Conservation (phyloP, 2,797 vertebrate species). For the Lagodon rhomboides region DNA sequence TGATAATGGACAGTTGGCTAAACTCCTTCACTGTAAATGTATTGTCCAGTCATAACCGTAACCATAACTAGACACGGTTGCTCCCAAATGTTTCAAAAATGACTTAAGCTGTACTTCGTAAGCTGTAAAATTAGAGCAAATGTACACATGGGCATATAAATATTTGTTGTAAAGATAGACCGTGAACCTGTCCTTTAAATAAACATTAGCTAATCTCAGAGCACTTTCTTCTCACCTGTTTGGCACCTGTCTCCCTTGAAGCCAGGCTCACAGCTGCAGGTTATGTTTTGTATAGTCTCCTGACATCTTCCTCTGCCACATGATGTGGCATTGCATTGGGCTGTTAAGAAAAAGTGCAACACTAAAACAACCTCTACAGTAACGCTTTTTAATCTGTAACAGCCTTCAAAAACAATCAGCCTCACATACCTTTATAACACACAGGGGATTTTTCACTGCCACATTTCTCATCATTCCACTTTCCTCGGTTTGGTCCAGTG, state of each 20-base stretch:
- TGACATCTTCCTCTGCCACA: slow-evolving; percentile 77
- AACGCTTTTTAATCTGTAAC: background rate
- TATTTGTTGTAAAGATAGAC: too few relatives aligned
- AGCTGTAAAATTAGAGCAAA: too few relatives aligned
- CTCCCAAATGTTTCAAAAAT: too few relatives aligned
- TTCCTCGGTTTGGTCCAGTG: slow-evolving; percentile 7
- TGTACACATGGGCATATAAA: too few relatives aligned
- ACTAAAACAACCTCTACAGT: background rate
- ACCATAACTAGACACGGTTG: too few relatives aligned
- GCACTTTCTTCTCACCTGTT: slow-evolving; percentile 63
- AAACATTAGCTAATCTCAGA: background rate
- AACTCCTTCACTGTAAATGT: too few relatives aligned
- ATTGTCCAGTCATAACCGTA: too few relatives aligned
- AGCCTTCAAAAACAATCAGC: background rate
- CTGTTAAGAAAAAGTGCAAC: slow-evolving; percentile 52
- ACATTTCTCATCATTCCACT: slow-evolving; percentile 86
- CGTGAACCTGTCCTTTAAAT: background rate
- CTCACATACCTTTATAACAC: slow-evolving; percentile 80
- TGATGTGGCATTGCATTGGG: slow-evolving; percentile 72
- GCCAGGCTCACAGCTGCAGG: slow-evolving; percentile 78
- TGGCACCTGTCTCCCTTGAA: slow-evolving; percentile 77
- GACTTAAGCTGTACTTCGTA: too few relatives aligned
- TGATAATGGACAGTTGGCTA: too few relatives aligned
- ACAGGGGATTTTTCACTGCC: slow-evolving; percentile 1
- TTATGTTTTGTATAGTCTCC: slow-evolving; percentile 77